phyloP scores from a whole-genome alignment of 2,888 invertebrate species.

The Agriopis marginaria region DNA sequence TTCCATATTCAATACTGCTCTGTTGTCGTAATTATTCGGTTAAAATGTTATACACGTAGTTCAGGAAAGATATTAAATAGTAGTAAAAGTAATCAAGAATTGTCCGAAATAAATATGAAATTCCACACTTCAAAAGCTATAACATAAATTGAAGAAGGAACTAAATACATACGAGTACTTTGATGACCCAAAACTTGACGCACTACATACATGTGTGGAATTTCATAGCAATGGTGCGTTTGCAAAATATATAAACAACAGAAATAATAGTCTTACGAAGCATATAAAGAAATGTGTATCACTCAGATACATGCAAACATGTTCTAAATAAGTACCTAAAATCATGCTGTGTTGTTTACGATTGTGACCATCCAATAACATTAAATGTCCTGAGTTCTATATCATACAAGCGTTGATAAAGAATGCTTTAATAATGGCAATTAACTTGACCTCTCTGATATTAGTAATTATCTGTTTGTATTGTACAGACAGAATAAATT shows the following conservation, averaged over 20 bases:
- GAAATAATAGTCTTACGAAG: conserved; percentile 47
- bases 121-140: conserved; percentile 46
- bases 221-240: conserved; percentile 37
- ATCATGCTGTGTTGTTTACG: conserved; percentile 40
- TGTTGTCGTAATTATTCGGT: background rate
- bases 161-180: too few species aligned
- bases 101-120: conserved; percentile 51
- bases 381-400: background rate
- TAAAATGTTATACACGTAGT: background rate
- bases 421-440: conserved; percentile 29
- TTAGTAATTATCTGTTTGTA: conserved; percentile 22
- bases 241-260: conserved; percentile 40
- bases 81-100: conserved; percentile 35
- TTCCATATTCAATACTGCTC: background rate
- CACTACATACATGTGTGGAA: conserved; percentile 21
- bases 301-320: conserved; percentile 64
- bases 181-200: background rate
- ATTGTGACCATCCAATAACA: background rate
- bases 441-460: conserved; percentile 45
- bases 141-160: background rate
- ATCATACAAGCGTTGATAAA: conserved; percentile 32
- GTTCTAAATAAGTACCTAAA: conserved; percentile 52
- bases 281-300: conserved; percentile 48
- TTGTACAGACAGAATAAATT: conserved; percentile 17
- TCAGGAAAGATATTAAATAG: background rate